Evolutionary conservation across 2,888 invertebrate genomes (phyloP), one percentile per base, ranked within the genome.

Genomic region (Deilephila porcellus): DNA sequence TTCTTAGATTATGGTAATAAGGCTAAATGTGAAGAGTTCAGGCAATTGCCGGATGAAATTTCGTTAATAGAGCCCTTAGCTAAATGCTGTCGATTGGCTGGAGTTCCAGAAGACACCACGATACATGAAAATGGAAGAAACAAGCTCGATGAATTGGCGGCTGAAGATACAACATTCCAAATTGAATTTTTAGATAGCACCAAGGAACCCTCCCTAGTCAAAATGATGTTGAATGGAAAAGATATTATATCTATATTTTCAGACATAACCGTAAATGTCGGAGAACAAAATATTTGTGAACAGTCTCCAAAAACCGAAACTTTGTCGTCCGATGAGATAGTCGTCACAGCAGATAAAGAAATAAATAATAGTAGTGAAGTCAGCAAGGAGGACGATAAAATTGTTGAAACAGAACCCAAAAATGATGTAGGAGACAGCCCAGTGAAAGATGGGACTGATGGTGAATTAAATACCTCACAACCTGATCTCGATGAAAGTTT

Each of bases 1-100:
- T 97, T 96, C 80, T 95, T 97, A 29, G 97, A 97, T 87, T 97
- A 96, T 80, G 97, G 97, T 1, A 97, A 97, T 82, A 96, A 96
- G 67, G 95, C 96, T 8, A 92, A 95, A 70, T 95, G 96, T 74
- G 94, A 93, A 72, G 95, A 96, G 77, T 93, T 97, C 73, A 94
- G 95, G 73, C 92, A 93, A 73, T 91, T 97, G 52, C 97, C 97
- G 0, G 95, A 95, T 77, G 96, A 96, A 71, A 83, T 97, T 0
- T 90, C 94, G 0, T 81, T 89, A 19, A 93, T 96, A 63, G 95
- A 96, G 70, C 95, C 96, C 0, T 86, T 97, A 71, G 96, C 97
- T 0, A 95, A 96, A 79, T 96, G 96, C 82, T 97, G 96, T 80
- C 92, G 95, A 11, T 85, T 97, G 59, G 90, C 92, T 62, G 90